Evolutionary conservation across 2,797 vertebrate species (phyloP), one percentile per base, ranked within the genome.

Genomic region (Darevskia mixta): DNA sequence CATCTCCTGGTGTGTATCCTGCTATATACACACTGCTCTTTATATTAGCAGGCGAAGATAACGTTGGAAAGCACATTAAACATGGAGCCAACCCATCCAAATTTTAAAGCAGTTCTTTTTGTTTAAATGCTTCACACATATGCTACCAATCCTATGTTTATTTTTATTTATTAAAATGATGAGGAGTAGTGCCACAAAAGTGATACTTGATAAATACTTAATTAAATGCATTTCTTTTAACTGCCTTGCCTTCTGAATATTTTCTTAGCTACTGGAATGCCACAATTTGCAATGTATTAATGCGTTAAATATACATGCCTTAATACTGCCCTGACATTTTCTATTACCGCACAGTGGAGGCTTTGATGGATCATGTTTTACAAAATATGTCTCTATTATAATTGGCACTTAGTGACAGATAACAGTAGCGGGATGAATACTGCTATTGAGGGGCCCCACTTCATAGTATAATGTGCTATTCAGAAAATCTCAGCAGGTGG

Each of bases 341-440:
- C 75, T 72, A 32, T 88, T 88, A 72, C 29, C 83, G 0, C 43
- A 86, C 80, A 73, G 72, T 89, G 89, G 88, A n/a, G 20, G 29
- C 89, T 93, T 93, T 90, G 89, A 90, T 86, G 38, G 83, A 87
- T 86, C 90, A 73, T 84, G 80, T 61, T 81, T 88, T 89, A 84
- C 79, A 76, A 91, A 93, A 90, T 85, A 85, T 87, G 89, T 72
- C 32, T 8, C 15, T 79, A 45, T 83, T 91, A 67, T 91, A 90
- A 93, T 87, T 94, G 83, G 55, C 49, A 81, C 8, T 80, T 85
- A 71, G 72, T 91, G 0, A 86, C 86, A 90, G 86, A 85, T 88
- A 89, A 78, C 41, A 75, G 45, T 11, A 80, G 83, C 71, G 69
- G 79, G 71, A 86, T 85, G 82, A 80, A 29, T 49, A 9, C 90